Evolutionary conservation across 2,797 vertebrate species (phyloP).

Genomic region (Euthynnus affinis): DNA sequence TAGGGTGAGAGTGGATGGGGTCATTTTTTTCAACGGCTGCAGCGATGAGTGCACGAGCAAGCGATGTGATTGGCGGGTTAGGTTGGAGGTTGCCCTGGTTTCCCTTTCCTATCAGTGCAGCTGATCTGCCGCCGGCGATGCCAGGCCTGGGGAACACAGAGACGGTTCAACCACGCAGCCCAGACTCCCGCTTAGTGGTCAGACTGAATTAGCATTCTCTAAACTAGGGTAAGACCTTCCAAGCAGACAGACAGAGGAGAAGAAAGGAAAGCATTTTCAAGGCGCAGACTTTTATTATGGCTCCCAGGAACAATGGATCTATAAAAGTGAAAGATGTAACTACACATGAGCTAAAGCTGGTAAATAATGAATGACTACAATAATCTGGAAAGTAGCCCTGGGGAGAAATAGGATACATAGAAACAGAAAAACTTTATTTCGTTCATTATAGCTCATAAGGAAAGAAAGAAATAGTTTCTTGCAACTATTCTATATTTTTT

Average conservation of each 20-base stretch:
- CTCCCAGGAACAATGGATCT: slow-evolving; percentile 45
- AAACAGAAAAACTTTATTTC: background rate
- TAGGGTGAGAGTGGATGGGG: slow-evolving; percentile 54
- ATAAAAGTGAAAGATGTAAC: slow-evolving; percentile 43
- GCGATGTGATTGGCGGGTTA: slow-evolving; percentile 69
- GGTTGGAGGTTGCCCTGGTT: slow-evolving; percentile 79
- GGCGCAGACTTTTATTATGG: slow-evolving; percentile 35
- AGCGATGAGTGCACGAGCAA: slow-evolving; percentile 40
- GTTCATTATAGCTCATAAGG: background rate
- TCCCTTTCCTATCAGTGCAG: slow-evolving; percentile 76
- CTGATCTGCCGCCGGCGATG: slow-evolving; percentile 78
- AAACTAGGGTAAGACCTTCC: slow-evolving; percentile 71
- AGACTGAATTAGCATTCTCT: slow-evolving; percentile 80
- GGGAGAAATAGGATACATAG: slow-evolving; percentile 12
- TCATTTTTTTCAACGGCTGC: slow-evolving; percentile 71
- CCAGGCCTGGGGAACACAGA: slow-evolving; percentile 72
- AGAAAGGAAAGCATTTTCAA: slow-evolving; percentile 50
- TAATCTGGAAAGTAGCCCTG: slow-evolving; percentile 25
- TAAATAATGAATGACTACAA: slow-evolving; percentile 61
- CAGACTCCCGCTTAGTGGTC: slow-evolving; percentile 78
- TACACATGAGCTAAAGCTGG: slow-evolving; percentile 29
- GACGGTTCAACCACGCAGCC: slow-evolving; percentile 76
- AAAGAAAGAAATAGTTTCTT: background rate
- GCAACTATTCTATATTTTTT: slow-evolving; percentile 17
- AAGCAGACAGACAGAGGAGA: slow-evolving; percentile 50